A percentile compares a stretch with the other conserved stretches of the same genome.
phyloP scores from a whole-genome alignment of 2,113 vertebrate genomes.

The Bettongia penicillata region DNA sequence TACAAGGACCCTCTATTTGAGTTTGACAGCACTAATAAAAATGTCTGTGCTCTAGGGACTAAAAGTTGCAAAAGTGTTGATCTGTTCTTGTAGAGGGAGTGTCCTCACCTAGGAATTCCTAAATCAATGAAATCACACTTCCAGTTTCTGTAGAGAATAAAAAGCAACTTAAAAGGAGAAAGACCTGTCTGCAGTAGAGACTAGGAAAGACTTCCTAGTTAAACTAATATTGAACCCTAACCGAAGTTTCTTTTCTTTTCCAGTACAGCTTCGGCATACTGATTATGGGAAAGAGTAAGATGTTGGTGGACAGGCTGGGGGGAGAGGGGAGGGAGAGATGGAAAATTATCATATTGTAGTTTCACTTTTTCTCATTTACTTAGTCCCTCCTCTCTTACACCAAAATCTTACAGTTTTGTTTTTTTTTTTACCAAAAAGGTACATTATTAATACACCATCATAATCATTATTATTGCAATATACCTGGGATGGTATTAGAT shows the following conservation, averaged over 20 bases:
- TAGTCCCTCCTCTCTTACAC: background rate
- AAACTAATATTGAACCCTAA: background rate
- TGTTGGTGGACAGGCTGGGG: background rate
- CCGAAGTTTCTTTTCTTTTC: background rate
- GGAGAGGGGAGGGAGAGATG: background rate
- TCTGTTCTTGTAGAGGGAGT: background rate
- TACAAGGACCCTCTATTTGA: too few species aligned
- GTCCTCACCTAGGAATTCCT: background rate
- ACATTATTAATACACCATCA: background rate
- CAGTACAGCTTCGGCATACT: background rate
- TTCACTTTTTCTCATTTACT: background rate
- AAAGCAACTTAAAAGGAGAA: background rate
- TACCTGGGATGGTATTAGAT: background rate
- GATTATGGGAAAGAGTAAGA: background rate
- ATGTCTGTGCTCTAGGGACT: background rate
- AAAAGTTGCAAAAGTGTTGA: background rate
- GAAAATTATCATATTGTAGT: background rate
- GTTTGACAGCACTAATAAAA: too few species aligned
- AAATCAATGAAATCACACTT: background rate
- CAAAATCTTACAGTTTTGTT: background rate
- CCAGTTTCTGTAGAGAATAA: background rate
- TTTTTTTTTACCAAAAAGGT: background rate
- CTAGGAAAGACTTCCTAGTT: background rate
- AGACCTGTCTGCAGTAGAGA: background rate
- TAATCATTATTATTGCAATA: background rate